Percentiles rank a stretch among this genome's conserved stretches.
These are phyloP conservation scores for Scolanthus callimorphus DNA, from an alignment of 92 coral and sea anemone genomes.

Conservation along the genomic window DNA sequence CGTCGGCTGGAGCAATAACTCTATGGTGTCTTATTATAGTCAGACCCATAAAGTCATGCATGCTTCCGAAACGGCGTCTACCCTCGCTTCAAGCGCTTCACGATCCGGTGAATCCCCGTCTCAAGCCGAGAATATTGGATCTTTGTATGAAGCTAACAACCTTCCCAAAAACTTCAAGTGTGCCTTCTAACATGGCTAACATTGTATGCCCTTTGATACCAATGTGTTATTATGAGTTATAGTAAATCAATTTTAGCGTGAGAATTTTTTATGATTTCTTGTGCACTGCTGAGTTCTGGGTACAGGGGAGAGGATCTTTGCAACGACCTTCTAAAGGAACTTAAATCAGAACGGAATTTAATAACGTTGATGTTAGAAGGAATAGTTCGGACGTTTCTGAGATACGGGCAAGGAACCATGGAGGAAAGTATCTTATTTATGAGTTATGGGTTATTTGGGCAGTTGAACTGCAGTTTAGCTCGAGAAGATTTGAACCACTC, in stretches of 20 bases:
- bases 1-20: conserved; percentile 12
- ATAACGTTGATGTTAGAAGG: no score
- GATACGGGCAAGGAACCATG: neutral
- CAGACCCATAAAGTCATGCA: conserved; percentile 17
- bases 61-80: conserved; percentile 18
- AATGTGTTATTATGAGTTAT: no score
- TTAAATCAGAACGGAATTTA: no score
- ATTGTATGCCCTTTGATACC: no score
- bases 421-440: neutral
- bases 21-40: conserved; percentile 19
- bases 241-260: no score
- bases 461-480: neutral
- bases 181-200: neutral
- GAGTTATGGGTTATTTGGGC: neutral
- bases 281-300: no score
- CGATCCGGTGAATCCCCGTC: neutral
- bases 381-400: no score
- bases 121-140: neutral
- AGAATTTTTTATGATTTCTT: no score
- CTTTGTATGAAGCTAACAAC: neutral
- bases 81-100: conserved; percentile 13
- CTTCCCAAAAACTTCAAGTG: neutral
- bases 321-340: no score
- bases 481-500: neutral
- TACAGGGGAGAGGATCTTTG: no score